Conservation (phyloP, 2,113 vertebrate species). For the Corythaixoides concolor region DNA sequence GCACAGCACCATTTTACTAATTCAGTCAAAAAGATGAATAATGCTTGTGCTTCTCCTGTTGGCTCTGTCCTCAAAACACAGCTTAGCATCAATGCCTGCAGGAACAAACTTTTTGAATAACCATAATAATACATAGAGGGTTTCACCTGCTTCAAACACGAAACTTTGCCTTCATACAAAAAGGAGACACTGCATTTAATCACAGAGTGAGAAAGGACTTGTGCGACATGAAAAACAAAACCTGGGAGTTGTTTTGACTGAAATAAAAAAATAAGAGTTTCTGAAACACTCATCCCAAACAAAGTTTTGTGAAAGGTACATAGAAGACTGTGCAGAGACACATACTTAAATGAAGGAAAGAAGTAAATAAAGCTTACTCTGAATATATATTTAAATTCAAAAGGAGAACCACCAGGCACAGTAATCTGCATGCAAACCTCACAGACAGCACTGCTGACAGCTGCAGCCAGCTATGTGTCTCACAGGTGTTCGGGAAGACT, state of each 20-base stretch:
- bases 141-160: neutral
- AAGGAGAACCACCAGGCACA: neutral
- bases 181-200: neutral
- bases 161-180: neutral
- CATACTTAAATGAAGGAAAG: neutral
- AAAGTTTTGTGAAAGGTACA: neutral
- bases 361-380: neutral
- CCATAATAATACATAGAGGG: accelerated
- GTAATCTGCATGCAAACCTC: neutral
- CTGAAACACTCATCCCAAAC: neutral
- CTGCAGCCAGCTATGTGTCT: neutral
- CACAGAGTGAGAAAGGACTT: neutral
- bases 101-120: neutral
- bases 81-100: accelerated
- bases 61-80: neutral
- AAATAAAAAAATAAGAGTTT: neutral
- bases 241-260: neutral
- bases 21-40: neutral
- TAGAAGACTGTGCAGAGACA: neutral
- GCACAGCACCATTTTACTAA: neutral
- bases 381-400: neutral
- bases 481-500: neutral
- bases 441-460: neutral
- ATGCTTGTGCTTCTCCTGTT: neutral
- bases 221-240: neutral